phyloP scores from a whole-genome alignment of 2,888 invertebrate species.

The Operophtera brumata region DNA sequence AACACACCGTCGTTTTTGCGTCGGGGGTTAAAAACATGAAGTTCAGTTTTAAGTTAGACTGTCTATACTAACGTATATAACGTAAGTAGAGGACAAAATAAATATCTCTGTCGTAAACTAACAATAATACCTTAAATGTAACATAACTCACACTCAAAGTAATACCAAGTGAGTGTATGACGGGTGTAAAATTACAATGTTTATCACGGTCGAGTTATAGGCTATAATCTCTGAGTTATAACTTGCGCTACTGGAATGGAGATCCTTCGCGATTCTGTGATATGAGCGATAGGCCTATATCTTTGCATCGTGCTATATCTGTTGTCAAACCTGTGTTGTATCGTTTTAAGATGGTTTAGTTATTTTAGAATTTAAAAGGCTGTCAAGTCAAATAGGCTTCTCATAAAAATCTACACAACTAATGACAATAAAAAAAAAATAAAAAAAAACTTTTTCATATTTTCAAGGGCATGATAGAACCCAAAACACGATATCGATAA shows the following conservation, averaged over 20 bases:
- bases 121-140: background rate
- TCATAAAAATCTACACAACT: no score
- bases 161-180: slow-evolving; percentile 25
- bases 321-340: slow-evolving; percentile 9
- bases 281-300: slow-evolving; percentile 54
- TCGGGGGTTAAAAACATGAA: no score
- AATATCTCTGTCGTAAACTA: background rate
- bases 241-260: slow-evolving; percentile 51
- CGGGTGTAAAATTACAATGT: slow-evolving; percentile 58
- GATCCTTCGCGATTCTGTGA: slow-evolving; percentile 44
- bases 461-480: no score
- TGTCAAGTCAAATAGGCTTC: no score
- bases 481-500: no score
- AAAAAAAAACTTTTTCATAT: no score
- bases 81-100: no score
- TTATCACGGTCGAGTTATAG: slow-evolving; percentile 63
- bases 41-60: no score
- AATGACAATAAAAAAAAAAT: no score
- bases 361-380: no score
- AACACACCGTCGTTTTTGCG: no score
- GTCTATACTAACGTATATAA: no score
- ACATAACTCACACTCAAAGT: slow-evolving; percentile 8
- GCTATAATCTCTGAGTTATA: slow-evolving; percentile 67
- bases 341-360: background rate
- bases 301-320: slow-evolving; percentile 27